Evolutionary conservation across 2,888 invertebrate genomes (phyloP), one percentile per base, ranked within the genome.

Genomic region (Pollenia griseotomentosa): DNA sequence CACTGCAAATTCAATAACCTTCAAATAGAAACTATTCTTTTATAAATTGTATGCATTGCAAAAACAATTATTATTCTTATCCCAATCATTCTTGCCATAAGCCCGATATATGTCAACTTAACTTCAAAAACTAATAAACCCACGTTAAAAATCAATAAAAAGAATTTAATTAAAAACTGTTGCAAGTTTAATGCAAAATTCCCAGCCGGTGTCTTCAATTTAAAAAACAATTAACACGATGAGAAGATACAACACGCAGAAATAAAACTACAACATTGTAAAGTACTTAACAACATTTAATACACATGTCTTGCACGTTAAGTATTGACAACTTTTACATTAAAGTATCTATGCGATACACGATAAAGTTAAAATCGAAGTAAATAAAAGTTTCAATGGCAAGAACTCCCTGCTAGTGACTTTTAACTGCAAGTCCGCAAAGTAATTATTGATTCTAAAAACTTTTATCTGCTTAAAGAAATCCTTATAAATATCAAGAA

Each of bases 401-500:
- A 55, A 16, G 55, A 66, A 44, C 65, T 33, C 44, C 51, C 53
- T 10, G 63, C 19, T 42, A 65, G n/a, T 19, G n/a, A 53, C 11
- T 53, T 53, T 48, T 4, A 70, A 53, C 68, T 40, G 40, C 42
- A 16, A 48, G 46, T 48, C 10, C 16, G 10, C 46, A 16, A 65
- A 65, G n/a, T 66, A 59, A 66, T 57, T 78, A 68, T 48, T 68
- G 78, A 68, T 42, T 78, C n/a, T 59, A 59, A 70, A 68, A 48
- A 42, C 59, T n/a, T 33, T 33, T 68, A 57, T 78, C 65, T 42
- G 51, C 23, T 23, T 2, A 61, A 63, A 51, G 75, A 53, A 61
- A 48, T 48, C 7, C 59, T 19, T 42, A 19, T 2, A 44, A 73
- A 44, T 9, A 23, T 3, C 16, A 51, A 51, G 12, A 51, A 33